Conservation (phyloP, 2,113 vertebrate genomes). For the Stictonetta naevosa region DNA sequence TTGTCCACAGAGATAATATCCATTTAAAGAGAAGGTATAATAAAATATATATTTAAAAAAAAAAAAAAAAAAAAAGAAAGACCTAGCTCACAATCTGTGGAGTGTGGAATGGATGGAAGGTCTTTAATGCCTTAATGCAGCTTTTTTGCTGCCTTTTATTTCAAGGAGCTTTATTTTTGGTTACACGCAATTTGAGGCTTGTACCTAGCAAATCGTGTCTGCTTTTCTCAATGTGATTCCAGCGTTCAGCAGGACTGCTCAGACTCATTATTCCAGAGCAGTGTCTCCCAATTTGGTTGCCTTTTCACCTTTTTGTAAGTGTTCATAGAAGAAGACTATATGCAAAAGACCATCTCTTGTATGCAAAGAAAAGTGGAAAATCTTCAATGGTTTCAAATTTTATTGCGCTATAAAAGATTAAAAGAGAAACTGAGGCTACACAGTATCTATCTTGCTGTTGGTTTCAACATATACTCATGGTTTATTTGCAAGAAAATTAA, state of each 20-base stretch:
- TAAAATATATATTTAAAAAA: neutral
- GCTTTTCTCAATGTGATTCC: neutral
- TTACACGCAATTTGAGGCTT: neutral
- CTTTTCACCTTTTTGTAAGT: neutral
- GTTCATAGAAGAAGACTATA: neutral
- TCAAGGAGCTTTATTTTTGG: neutral
- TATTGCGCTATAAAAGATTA: neutral
- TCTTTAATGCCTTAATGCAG: constrained; percentile 4
- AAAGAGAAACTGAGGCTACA: neutral
- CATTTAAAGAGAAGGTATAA: neutral
- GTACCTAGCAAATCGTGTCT: neutral
- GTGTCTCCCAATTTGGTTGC: neutral
- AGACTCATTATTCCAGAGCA: rapidly evolving
- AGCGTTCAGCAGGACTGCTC: rapidly evolving
- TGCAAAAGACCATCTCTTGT: neutral
- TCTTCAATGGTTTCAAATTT: neutral
- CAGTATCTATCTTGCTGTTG: rapidly evolving
- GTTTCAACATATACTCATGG: neutral
- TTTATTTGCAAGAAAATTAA: neutral
- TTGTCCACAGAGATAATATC: neutral
- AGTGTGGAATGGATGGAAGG: neutral
- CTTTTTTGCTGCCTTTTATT: neutral
- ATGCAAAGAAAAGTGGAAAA: neutral
- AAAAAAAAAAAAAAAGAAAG: neutral
- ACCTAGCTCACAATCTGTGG: neutral